Evolutionary conservation across 2,113 vertebrate species (phyloP).

Genomic region (Seriola dumerili): DNA sequence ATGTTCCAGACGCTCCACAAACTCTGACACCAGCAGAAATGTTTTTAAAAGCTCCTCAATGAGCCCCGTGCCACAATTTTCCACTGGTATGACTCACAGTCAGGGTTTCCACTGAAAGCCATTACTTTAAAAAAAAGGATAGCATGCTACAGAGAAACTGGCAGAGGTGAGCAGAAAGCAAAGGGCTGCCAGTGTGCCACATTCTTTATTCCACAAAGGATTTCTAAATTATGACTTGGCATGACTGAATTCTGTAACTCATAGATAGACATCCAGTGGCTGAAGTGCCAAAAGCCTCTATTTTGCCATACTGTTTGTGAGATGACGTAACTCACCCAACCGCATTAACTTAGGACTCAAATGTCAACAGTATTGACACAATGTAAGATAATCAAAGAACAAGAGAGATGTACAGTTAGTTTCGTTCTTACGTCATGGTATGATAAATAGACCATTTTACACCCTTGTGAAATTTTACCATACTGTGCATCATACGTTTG

Average conservation of each 20-base stretch:
- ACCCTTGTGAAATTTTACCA: background rate
- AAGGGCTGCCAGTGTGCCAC: conserved; percentile 17
- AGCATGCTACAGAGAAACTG: background rate
- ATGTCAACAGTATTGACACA: conserved; percentile 5
- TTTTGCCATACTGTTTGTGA: conserved; percentile 29
- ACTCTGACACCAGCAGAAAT: conserved; percentile 45
- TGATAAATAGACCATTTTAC: background rate
- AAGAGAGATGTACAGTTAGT: background rate
- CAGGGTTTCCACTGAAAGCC: conserved; percentile 46
- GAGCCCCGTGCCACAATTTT: conserved; percentile 54
- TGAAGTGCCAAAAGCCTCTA: background rate
- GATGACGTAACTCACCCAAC: background rate
- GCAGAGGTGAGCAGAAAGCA: conserved; percentile 33
- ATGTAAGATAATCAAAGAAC: background rate
- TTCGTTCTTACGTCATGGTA: background rate
- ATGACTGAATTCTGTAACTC: conserved; percentile 9
- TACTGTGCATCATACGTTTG: background rate
- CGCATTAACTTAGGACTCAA: background rate
- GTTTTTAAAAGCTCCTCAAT: conserved; percentile 37
- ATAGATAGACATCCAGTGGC: background rate
- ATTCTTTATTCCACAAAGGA: conserved; percentile 23
- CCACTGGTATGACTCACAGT: conserved; percentile 56
- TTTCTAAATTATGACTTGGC: background rate
- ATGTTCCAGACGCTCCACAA: conserved; percentile 34
- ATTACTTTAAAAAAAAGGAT: conserved; percentile 34